A percentile compares a stretch with the other conserved stretches of the same genome.
Conservation (phyloP, 2,888 invertebrate species). For the Punctoribates punctum region DNA sequence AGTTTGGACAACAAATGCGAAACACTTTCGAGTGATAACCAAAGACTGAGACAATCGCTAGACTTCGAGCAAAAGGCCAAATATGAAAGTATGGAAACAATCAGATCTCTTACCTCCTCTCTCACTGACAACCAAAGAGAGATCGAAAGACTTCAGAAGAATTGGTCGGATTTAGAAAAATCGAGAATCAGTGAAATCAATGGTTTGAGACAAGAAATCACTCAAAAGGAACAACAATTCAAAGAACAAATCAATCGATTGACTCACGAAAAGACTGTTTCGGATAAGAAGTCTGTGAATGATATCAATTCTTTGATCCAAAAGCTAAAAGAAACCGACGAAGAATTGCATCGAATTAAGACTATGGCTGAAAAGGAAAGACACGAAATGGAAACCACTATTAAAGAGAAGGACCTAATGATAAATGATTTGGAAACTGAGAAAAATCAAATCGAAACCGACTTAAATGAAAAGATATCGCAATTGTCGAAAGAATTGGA, state of each 20-base stretch:
- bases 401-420: slow-evolving; percentile 25
- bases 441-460: slow-evolving; percentile 22
- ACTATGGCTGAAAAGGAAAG: not conserved
- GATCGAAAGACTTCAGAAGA: slow-evolving; percentile 24
- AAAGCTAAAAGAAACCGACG: slow-evolving; percentile 6
- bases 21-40: not conserved
- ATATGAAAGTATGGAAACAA: slow-evolving; percentile 27
- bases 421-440: slow-evolving; percentile 17
- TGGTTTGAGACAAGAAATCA: not conserved
- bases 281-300: not conserved
- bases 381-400: slow-evolving; percentile 16
- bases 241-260: slow-evolving; percentile 25
- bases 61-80: slow-evolving; percentile 28
- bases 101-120: slow-evolving; percentile 33
- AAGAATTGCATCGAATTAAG: not conserved
- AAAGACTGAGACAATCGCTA: slow-evolving; percentile 27
- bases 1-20: slow-evolving; percentile 1
- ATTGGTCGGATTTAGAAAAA: slow-evolving; percentile 24
- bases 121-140: slow-evolving; percentile 29
- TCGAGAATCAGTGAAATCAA: slow-evolving; percentile 23
- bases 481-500: slow-evolving; percentile 14
- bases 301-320: slow-evolving; percentile 1
- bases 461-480: slow-evolving; percentile 22
- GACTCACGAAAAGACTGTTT: slow-evolving; percentile 19
- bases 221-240: not conserved